phyloP scores from a whole-genome alignment of 2,113 vertebrate genomes.

The Mungos mungo region DNA sequence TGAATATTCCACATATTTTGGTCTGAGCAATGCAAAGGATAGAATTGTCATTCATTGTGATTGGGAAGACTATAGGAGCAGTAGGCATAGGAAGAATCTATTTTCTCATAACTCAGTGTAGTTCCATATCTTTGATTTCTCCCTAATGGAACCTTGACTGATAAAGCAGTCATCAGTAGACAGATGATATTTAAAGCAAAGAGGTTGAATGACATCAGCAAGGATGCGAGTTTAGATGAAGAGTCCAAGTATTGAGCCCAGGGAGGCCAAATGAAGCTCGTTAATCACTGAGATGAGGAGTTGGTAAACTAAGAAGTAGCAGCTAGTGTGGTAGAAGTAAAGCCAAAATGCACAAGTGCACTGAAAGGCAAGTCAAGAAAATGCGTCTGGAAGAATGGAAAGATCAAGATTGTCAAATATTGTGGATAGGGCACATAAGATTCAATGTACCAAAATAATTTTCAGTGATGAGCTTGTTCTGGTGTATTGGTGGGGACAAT shows the following conservation, averaged over 20 bases:
- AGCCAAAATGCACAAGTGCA: rapidly evolving
- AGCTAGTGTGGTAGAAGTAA: not conserved
- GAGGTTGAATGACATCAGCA: not conserved
- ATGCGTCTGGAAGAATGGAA: not conserved
- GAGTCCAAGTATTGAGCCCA: not conserved
- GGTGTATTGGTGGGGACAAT: not conserved
- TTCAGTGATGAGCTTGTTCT: not conserved
- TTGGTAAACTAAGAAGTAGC: not conserved
- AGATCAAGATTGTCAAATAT: not conserved
- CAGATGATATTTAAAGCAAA: not conserved
- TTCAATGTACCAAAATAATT: not conserved
- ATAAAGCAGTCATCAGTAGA: not conserved
- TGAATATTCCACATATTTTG: not conserved
- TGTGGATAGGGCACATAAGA: not conserved
- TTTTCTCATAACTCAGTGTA: not conserved
- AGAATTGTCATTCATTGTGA: not conserved
- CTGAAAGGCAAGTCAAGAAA: not conserved
- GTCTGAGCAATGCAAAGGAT: not conserved
- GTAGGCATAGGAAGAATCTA: not conserved
- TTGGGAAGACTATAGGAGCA: not conserved
- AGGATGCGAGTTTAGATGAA: not conserved
- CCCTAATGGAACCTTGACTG: not conserved
- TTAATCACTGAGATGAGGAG: not conserved
- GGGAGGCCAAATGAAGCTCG: not conserved
- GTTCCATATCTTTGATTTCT: not conserved